Base-by-base conservation (phyloP, 2,797 vertebrate species). In the Crocidura indochinensis region DNA sequence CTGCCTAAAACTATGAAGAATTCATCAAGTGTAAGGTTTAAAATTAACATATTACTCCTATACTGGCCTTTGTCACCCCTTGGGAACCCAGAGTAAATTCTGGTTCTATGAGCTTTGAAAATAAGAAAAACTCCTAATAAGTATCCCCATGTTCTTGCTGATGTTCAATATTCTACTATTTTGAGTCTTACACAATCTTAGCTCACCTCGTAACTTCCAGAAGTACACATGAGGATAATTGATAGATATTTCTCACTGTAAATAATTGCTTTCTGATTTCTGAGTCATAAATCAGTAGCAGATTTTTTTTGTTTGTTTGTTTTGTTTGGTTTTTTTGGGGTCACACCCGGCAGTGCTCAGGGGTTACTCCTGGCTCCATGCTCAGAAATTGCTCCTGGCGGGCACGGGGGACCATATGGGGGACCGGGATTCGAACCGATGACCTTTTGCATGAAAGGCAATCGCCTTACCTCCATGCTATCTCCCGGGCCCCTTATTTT, bases 261-360 rank as follows among this genome's bases (percentile, higher is more conserved):
- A 93, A 60, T 60, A 94, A 49, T 83, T 75, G 31, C 78, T 62
- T 69, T 89, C 56, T 22, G 77, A 64, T 31, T 60, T 71, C 9
- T 44, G 26, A 84, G 5, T 87, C 65, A 62, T 71, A 94, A 81
- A 10, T 3, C 8, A 81, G 71, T 67, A 87, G 9, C 11, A 38
- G 9, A 17, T 81, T 78, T n/a, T n/a, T n/a, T n/a, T n/a, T n/a
- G n/a, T n/a, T n/a, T n/a, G n/a, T n/a, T n/a, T n/a, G n/a, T n/a
- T n/a, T n/a, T n/a, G n/a, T n/a, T n/a, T n/a, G n/a, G n/a, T n/a
- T n/a, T n/a, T n/a, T n/a, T n/a, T n/a, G n/a, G n/a, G n/a, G n/a
- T n/a, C n/a, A n/a, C n/a, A n/a, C n/a, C n/a, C n/a, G n/a, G n/a
- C n/a, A n/a, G n/a, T n/a, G n/a, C n/a, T n/a, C n/a, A n/a, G n/a